These are phyloP conservation scores for Balearica regulorum DNA, from an alignment of 2,797 vertebrate species.

Conservation along the genomic window DNA sequence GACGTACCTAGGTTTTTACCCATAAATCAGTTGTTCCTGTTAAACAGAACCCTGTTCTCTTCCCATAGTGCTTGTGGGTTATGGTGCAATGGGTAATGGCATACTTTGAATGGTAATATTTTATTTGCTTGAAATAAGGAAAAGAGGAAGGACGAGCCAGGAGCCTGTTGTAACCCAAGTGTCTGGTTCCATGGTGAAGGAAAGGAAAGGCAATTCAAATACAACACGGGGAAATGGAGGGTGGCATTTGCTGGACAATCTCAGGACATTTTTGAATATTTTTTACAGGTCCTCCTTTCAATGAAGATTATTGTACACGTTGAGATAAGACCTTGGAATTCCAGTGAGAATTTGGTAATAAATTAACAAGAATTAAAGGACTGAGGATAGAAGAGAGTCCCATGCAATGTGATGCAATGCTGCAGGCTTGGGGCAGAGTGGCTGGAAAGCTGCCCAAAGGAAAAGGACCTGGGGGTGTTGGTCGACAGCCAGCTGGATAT, in stretches of 20 bases:
- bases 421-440: no score
- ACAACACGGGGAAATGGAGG: not conserved
- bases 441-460: no score
- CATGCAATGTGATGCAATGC: no score
- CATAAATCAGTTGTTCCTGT: not conserved
- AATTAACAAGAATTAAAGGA: not conserved
- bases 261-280: not conserved
- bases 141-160: not conserved
- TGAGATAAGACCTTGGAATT: not conserved
- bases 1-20: not conserved
- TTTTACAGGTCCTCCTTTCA: not conserved
- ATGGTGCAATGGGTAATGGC: not conserved
- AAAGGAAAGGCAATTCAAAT: not conserved
- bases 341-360: not conserved
- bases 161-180: not conserved
- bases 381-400: not conserved
- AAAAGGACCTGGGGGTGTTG: no score
- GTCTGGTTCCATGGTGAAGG: rapidly evolving
- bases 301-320: not conserved
- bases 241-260: not conserved
- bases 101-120: not conserved
- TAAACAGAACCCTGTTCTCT: not conserved
- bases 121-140: not conserved
- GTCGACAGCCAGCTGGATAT: no score
- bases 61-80: not conserved